phyloP scores from a whole-genome alignment of 2,113 vertebrate genomes.

The Cyprinodon brontotheroides region DNA sequence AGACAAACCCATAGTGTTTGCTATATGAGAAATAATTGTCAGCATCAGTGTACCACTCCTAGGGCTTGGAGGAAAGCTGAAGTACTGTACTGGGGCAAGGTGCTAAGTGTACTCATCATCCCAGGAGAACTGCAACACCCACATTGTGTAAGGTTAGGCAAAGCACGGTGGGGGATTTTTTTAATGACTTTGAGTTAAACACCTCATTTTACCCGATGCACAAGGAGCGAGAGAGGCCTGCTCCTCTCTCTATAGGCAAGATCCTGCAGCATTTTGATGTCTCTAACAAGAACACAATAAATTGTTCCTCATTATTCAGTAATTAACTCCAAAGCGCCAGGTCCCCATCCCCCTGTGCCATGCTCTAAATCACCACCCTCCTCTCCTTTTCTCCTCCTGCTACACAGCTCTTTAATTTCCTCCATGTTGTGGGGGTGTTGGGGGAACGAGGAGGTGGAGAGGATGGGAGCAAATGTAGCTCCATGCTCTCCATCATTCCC shows the following conservation, averaged over 20 bases:
- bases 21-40: not conserved
- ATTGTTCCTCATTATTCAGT: constrained; percentile 88
- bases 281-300: constrained; percentile 88
- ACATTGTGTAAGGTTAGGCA: constrained; percentile 42
- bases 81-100: constrained; percentile 29
- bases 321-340: constrained; percentile 82
- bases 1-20: too few relatives aligned
- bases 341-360: constrained; percentile 72
- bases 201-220: constrained; percentile 45
- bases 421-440: constrained; percentile 75
- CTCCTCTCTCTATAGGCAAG: constrained; percentile 54
- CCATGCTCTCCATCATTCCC: constrained; percentile 78
- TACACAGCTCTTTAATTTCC: constrained; percentile 84
- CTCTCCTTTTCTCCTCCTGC: constrained; percentile 70
- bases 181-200: constrained; percentile 61
- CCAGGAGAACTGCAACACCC: constrained; percentile 28
- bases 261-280: constrained; percentile 80
- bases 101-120: constrained; percentile 45
- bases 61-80: constrained; percentile 53
- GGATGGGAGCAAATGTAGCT: constrained; percentile 58
- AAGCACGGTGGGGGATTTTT: constrained; percentile 28
- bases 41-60: constrained; percentile 12
- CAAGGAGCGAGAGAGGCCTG: constrained; percentile 40
- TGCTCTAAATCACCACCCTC: constrained; percentile 79
- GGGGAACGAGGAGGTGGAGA: constrained; percentile 46